Conservation (phyloP, 2,888 invertebrate species). For the Drosophila anomalipes region DNA sequence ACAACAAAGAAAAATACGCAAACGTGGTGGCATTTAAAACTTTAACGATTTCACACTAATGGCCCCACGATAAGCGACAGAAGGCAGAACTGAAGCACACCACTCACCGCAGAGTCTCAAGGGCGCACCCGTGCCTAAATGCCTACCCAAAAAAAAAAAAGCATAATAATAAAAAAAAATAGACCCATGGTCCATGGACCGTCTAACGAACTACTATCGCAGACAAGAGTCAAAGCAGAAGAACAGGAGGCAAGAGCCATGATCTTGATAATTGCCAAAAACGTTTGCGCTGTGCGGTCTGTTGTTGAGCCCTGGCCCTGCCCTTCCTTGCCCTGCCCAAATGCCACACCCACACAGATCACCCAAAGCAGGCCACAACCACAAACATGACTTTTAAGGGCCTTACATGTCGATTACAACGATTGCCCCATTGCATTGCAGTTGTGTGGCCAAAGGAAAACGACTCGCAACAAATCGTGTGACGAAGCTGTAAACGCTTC, state of each 20-base stretch:
- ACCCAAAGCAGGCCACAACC: constrained; percentile 23
- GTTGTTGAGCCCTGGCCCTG: constrained; percentile 35
- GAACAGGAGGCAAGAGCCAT: constrained; percentile 59
- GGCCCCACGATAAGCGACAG: constrained; percentile 66
- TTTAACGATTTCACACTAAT: constrained; percentile 79
- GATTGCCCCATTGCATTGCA: constrained; percentile 57
- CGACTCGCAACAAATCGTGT: constrained; percentile 58
- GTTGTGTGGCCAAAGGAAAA: constrained; percentile 56
- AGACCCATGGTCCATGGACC: constrained; percentile 29
- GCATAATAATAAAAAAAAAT: constrained; percentile 1
- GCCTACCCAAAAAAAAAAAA: constrained; percentile 62
- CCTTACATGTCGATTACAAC: constrained; percentile 76
- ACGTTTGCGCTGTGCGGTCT: constrained; percentile 65
- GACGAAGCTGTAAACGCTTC: constrained; percentile 61
- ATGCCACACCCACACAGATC: constrained; percentile 60
- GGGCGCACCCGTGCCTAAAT: constrained; percentile 42
- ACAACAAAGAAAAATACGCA: constrained; percentile 36
- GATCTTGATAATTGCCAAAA: constrained; percentile 79
- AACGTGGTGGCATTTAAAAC: constrained; percentile 79
- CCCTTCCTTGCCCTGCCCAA: neutral
- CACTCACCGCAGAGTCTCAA: constrained; percentile 23
- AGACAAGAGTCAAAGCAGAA: constrained; percentile 51
- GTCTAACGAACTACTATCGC: constrained; percentile 73
- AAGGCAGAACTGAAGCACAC: constrained; percentile 3
- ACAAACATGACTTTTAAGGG: constrained; percentile 78